Conservation (phyloP, 2,113 vertebrate genomes). For the Brachyhypopomus occidentalis region DNA sequence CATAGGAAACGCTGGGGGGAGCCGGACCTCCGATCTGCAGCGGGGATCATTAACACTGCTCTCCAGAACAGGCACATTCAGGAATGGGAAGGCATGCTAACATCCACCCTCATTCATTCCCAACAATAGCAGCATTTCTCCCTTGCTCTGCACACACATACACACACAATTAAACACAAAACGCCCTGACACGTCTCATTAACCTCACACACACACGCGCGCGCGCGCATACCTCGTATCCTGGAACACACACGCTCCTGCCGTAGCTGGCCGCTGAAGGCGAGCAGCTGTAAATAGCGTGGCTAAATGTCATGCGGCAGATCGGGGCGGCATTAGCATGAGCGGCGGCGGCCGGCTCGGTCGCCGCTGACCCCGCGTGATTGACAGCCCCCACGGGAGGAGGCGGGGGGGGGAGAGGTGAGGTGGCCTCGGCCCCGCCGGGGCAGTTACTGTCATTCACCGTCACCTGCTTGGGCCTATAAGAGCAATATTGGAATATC, state of each 20-base stretch:
- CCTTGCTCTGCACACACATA: constrained; percentile 31
- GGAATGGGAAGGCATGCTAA: neutral
- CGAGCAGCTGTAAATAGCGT: constrained; percentile 40
- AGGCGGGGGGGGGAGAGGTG: constrained; percentile 46
- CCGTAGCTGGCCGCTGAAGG: constrained; percentile 18
- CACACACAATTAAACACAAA: constrained; percentile 46
- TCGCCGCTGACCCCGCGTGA: constrained; percentile 46
- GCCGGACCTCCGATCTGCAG: neutral
- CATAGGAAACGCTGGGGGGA: neutral
- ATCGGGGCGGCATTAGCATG: constrained; percentile 50
- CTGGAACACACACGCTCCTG: neutral
- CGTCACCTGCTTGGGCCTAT: constrained; percentile 35
- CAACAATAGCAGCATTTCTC: neutral
- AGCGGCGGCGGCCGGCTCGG: constrained; percentile 37
- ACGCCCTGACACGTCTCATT: constrained; percentile 42
- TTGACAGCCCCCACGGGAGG: constrained; percentile 48
- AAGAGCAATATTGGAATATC: constrained; percentile 14
- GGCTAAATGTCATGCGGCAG: constrained; percentile 52
- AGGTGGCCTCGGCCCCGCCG: constrained; percentile 8
- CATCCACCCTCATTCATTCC: neutral
- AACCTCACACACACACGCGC: constrained; percentile 31
- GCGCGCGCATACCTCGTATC: constrained; percentile 21
- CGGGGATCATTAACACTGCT: neutral
- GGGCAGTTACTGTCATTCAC: constrained; percentile 53
- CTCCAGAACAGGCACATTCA: neutral